Evolutionary conservation across 2,113 vertebrate genomes (phyloP), one percentile per base, ranked within the genome.

Genomic region (Otis tarda): DNA sequence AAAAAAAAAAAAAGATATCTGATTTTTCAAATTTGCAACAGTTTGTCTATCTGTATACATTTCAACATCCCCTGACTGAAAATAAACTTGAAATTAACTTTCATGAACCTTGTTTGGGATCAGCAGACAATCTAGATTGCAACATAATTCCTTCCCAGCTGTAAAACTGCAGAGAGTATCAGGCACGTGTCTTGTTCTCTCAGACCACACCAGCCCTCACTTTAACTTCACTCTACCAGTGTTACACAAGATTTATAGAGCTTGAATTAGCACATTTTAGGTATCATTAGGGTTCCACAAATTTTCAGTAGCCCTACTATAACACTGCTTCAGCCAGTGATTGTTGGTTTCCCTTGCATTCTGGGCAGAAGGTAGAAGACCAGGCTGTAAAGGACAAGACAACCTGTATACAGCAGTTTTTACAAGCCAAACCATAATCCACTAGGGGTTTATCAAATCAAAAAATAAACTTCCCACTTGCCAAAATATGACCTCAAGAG

Each of bases 371-470:
- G 61, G 56, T 80, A 31, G 92, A 90, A 94, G 59, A 69, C 63
- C 25, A 81, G 37, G 33, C 41, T 70, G 28, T 31, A 75, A 95
- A 92, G 83, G 90, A 92, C 84, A 91, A 85, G 93, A 93, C 88
- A 91, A 59, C 70, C 90, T 95, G 52, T 87, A 37, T 22, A 55
- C 35, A 59, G 64, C 50, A 77, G 61, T 12, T 94, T 85, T 59
- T 43, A 91, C 28, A 83, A 73, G 92, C 85, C 94, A 95, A 97
- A 94, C 70, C 83, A 90, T 80, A 97, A 88, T 94, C 81, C 89
- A 89, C 70, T 20, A 85, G 90, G 82, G 64, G 76, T 82, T 95
- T 95, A 93, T 92, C 70, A 88, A 86, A 95, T 79, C 37, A 86
- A 94, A 95, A 95, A 95, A 82, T 35, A 95, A 75, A 85, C 74